Evolutionary conservation across 2,888 invertebrate species (phyloP), one percentile per base, ranked within the genome.

Genomic region (Lasioglossum calceatum): DNA sequence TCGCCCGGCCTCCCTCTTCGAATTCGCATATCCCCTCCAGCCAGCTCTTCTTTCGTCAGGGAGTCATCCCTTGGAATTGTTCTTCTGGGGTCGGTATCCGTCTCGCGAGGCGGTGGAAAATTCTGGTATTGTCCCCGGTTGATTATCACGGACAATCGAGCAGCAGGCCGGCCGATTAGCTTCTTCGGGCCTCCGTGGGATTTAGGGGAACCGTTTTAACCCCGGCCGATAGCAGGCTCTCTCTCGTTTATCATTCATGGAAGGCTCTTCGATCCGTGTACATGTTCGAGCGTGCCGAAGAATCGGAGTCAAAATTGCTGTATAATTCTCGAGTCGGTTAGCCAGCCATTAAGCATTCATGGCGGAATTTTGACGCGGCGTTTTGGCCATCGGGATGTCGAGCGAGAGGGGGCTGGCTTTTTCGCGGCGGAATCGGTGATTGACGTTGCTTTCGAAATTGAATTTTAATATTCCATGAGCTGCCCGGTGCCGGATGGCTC

Each of bases 221-320:
- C 54, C 27, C 61, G 19, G 71, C 19, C 23, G 73, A 82, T 75
- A 86, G 73, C 7, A 8, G 71, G 71, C 23, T 54, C 10, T 67
- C 82, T 67, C 82, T 87, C 83, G 83, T 87, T 86, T 82, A 87
- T 82, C 82, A 87, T 87, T 86, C 86, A 86, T 80, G 80, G 64
- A 72, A 78, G 80, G 64, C 36, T 71, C 82, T 75, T 75, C 79
- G 71, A 72, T 74, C 71, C 74, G 77, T 82, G 86, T 79, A 82
- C 87, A 87, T 79, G 82, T 87, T 86, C 82, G 82, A 86, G 74
- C 82, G 74, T 42, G n/a, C 3, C 70, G 79, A 79, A 73, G 77
- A 79, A 77, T 67, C 54, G 71, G 78, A 77, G 74, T 58, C 70
- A 78, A 87, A 87, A 86, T 86, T 79, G 67, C 70, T 36, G 58